Percentiles rank a stretch among this genome's conserved stretches.
phyloP scores from a whole-genome alignment of 1,140 invertebrate genomes.

The Musca vetustissima region DNA sequence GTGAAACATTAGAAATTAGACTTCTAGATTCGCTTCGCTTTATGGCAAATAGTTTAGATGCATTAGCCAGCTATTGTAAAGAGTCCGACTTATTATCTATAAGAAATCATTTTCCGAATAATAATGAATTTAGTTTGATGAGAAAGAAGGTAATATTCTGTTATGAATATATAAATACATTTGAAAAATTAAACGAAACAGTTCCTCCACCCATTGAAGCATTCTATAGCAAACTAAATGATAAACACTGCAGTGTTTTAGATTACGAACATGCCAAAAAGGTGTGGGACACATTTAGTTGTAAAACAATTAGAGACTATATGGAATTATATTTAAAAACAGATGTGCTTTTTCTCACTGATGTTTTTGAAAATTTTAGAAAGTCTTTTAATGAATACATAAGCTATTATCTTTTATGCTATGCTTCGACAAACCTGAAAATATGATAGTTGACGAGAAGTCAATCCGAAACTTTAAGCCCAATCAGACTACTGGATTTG shows the following conservation, averaged over 20 bases:
- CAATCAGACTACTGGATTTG: too few relatives aligned
- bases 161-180: background rate
- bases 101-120: background rate
- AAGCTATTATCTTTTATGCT: slow-evolving; percentile 50
- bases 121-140: background rate
- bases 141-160: slow-evolving; percentile 34
- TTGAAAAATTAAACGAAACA: slow-evolving; percentile 38
- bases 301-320: slow-evolving; percentile 46
- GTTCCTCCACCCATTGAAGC: slow-evolving; percentile 39
- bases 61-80: slow-evolving; percentile 14
- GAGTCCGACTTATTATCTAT: slow-evolving; percentile 38
- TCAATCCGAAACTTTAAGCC: too few relatives aligned
- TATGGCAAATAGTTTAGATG: background rate
- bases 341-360: slow-evolving; percentile 52
- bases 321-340: slow-evolving; percentile 37
- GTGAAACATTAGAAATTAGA: background rate
- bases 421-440: slow-evolving; percentile 55
- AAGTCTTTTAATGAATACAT: slow-evolving; percentile 39
- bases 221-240: slow-evolving; percentile 43
- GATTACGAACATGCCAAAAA: slow-evolving; percentile 56
- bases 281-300: slow-evolving; percentile 56
- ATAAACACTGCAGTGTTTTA: slow-evolving; percentile 34
- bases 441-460: too few relatives aligned
- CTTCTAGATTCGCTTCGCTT: background rate
- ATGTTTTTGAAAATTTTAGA: slow-evolving; percentile 59